Evolutionary conservation across 2,888 invertebrate genomes (phyloP).

Genomic region (Conomelus anceps): DNA sequence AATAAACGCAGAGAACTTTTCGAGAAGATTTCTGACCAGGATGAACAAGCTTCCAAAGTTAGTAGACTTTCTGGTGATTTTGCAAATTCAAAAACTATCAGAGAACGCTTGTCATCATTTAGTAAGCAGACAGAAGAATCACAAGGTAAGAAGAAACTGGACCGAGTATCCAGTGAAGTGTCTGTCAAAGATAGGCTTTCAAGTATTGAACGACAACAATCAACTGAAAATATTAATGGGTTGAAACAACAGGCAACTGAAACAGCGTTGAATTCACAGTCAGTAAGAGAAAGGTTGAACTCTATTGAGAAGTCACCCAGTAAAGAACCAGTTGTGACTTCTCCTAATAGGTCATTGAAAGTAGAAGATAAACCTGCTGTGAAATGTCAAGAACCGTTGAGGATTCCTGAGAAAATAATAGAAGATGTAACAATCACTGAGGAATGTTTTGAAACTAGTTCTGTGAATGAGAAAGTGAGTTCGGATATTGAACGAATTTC

Average conservation of each 20-base stretch:
- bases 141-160: constrained; percentile 28
- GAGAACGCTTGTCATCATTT: constrained; percentile 62
- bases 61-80: constrained; percentile 56
- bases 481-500: constrained; percentile 44
- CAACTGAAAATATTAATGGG: constrained; percentile 9
- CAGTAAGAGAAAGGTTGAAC: constrained; percentile 39
- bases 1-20: constrained; percentile 76
- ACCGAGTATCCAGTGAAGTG: constrained; percentile 37
- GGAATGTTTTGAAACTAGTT: constrained; percentile 15
- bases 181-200: constrained; percentile 36
- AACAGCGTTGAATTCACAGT: constrained; percentile 44
- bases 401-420: constrained; percentile 20
- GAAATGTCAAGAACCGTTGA: not conserved
- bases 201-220: constrained; percentile 37
- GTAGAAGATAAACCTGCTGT: constrained; percentile 15
- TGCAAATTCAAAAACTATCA: constrained; percentile 59
- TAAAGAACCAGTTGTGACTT: constrained; percentile 34
- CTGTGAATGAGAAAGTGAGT: not conserved
- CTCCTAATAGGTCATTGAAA: constrained; percentile 28
- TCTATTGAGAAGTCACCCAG: constrained; percentile 43
- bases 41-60: constrained; percentile 40
- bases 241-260: constrained; percentile 39
- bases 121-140: constrained; percentile 53
- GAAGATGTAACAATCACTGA: constrained; percentile 20
- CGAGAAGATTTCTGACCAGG: constrained; percentile 48